Base-by-base conservation (phyloP, 1,140 invertebrate genomes). In the Hesperophylax magnus region DNA sequence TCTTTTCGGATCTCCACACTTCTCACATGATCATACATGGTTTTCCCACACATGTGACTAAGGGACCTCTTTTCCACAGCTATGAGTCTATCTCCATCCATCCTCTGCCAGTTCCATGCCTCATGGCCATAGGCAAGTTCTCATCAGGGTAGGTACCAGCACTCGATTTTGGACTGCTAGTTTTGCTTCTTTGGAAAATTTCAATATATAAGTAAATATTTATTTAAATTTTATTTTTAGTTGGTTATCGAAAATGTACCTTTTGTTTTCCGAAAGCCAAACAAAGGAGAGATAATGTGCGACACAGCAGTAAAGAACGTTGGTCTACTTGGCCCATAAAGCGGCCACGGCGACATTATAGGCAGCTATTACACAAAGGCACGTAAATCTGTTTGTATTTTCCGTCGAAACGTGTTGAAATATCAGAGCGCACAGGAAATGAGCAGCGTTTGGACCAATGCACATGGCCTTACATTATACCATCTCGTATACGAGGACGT, bases 301-400 rank as follows among this genome's bases (percentile, higher is more conserved):
- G 22, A 2, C 56, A 60, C 22, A 11, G 56, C 18, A 22, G 56
- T 18, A 22, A 18, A 60, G 56, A 60, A 18, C 56, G 56, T n/a
- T 60, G 56, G 56, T 60, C n/a, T 22, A 60, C 56, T 60, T 7
- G n/a, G 18, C 3, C 18, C 22, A 14, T 6, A 60, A 58, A 58
- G n/a, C 6, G 56, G 6, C 56, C 56, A 22, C 56, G 56, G 56
- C 20, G 56, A 60, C 56, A 60, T 60, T 60, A 60, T 22, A 60
- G 61, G 15, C 27, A 17, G 24, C 27, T 24, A 65, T 65, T 65
- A 27, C 34, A 65, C 61, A 65, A 65, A 65, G 61, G 61, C 8
- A 65, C 61, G 27, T 65, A 65, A 65, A 65, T 65, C 61, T 27
- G 61, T 27, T 65, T 7, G 61, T 17, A 65, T 65, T 65, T 65